Base-by-base conservation (phyloP, 53 echinoderm and acorn worm genomes). In the Paelopatides confundens region DNA sequence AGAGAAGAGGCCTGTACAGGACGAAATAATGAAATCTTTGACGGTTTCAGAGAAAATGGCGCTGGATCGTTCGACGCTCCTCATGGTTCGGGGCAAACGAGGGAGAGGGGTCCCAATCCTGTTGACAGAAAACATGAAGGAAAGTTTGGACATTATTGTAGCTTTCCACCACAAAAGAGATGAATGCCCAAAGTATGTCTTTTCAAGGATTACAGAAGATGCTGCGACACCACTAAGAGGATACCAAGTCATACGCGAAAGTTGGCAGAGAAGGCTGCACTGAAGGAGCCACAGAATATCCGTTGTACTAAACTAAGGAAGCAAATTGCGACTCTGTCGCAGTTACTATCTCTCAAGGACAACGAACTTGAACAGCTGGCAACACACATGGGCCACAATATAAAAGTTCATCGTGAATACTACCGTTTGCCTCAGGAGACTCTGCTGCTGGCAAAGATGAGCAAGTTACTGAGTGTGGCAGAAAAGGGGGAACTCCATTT, bases 341-440 rank as follows among this genome's bases (percentile, higher is more conserved):
- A 93, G 43, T 13, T 93, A 0, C 39, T 93, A 3, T 34, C 63
- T 34, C 24, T 93, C 34, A 86, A 90, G 26, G 63, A 90, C n/a
- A 68, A 90, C 62, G 89, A 93, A 34, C 52, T 90, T 11, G 90
- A 93, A 62, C 93, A 86, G 27, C 83, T 93, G 6, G 90, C 93
- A 3, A 81, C 21, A 12, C 90, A 90, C 66, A 90, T 93, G 90
- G 90, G 90, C 0, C 93, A 93, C 37, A 50, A 93, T 51, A 86
- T 93, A n/a, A 3, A 32, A 17, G 33, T 69, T n/a, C 89, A 92
- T 35, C 35, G 89, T 23, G 89, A 92, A 33, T 92, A 89, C 18
- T 92, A 92, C 53, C 32, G 88, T 5, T 27, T 92, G 7, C 92
- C 88, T 2, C 34, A 62, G 15, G 92, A 92, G n/a, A n/a, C n/a